phyloP scores from a whole-genome alignment of 1,140 invertebrate genomes.

The Gryon sp. region DNA sequence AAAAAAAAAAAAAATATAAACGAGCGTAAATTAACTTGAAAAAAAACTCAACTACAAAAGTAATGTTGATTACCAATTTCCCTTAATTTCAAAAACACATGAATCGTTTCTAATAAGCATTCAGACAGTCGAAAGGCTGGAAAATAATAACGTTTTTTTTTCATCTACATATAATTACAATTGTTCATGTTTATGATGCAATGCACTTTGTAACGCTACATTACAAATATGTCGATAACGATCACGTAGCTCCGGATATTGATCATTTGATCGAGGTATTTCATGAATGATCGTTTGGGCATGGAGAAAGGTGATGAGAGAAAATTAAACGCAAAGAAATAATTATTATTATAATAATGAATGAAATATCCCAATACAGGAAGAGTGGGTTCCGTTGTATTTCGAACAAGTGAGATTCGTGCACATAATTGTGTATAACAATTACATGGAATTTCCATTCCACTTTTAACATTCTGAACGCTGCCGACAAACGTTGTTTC shows the following conservation, averaged over 20 bases:
- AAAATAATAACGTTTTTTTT: constrained; percentile 31
- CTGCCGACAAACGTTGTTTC: constrained; percentile 10
- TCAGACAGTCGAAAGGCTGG: not conserved
- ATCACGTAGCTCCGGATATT: constrained; percentile 32
- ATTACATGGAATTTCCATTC: constrained; percentile 42
- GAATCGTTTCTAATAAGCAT: constrained; percentile 15
- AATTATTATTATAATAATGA: no score
- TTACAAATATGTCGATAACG: constrained; percentile 17
- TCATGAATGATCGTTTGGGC: constrained; percentile 11
- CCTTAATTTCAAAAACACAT: constrained; percentile 28
- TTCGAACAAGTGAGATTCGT: constrained; percentile 46
- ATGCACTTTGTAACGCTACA: constrained; percentile 3
- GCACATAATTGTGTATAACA: constrained; percentile 48
- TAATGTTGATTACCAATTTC: no score
- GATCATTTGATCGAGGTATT: constrained; percentile 35
- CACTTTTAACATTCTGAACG: constrained; percentile 39
- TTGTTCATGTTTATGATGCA: constrained; percentile 13
- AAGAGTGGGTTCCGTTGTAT: constrained; percentile 46
- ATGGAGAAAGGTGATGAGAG: constrained; percentile 38
- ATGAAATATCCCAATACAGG: constrained; percentile 33
- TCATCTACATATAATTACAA: constrained; percentile 25
- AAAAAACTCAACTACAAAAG: no score
- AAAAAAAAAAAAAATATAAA: no score
- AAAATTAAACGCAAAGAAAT: constrained; percentile 42
- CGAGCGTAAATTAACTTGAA: no score